Percentiles rank a stretch among this genome's conserved stretches.
Conservation (phyloP, 1,140 invertebrate species). For the Aphaenogaster rudis region DNA sequence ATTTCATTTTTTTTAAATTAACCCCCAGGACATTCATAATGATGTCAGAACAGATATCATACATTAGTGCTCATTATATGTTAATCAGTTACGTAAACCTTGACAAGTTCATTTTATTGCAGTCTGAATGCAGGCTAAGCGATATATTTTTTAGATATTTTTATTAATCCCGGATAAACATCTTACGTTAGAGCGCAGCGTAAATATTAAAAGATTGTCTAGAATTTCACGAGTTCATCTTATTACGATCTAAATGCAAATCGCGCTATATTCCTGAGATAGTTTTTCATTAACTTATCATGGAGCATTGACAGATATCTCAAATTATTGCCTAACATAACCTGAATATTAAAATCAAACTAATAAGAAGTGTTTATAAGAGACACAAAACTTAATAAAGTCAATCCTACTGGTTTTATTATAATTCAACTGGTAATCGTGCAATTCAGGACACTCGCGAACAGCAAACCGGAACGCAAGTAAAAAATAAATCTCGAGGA, state of each 20-base stretch:
- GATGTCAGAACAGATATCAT: background rate
- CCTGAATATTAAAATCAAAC: background rate
- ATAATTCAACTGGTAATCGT: background rate
- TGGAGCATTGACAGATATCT: background rate
- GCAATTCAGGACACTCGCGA: background rate
- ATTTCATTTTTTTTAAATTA: background rate
- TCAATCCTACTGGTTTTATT: background rate
- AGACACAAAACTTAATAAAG: slow-evolving; percentile 4
- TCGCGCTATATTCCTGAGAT: background rate
- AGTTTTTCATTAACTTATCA: background rate
- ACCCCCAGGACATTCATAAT: background rate
- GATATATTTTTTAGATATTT: background rate
- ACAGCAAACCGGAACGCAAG: background rate
- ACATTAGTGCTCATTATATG: background rate
- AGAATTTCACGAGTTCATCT: background rate
- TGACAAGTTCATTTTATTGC: background rate
- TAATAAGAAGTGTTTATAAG: background rate
- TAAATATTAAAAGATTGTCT: background rate
- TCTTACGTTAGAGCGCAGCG: background rate
- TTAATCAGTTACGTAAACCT: slow-evolving; percentile 19
- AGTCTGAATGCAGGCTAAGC: background rate
- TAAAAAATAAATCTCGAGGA: background rate
- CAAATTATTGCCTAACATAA: background rate
- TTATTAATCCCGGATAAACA: background rate
- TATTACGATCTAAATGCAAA: slow-evolving; percentile 4